Evolutionary conservation across 2,888 invertebrate species (phyloP).

Genomic region (Melangyna quadrimaculata): DNA sequence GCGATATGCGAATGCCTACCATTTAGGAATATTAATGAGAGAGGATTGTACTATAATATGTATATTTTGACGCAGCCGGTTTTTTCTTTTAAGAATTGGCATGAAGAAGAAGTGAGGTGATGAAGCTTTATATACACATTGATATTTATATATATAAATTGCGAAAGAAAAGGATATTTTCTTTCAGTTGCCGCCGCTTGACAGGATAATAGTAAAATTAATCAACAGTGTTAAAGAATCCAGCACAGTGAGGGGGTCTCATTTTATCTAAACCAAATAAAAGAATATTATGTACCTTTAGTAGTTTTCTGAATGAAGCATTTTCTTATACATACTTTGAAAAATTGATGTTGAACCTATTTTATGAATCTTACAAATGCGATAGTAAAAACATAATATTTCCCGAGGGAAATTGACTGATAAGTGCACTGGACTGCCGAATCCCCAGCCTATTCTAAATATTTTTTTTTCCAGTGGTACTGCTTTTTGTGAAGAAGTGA

Average conservation of each 20-base stretch:
- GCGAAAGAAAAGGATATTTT: neutral
- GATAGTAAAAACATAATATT: too few relatives aligned
- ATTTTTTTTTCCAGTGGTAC: too few relatives aligned
- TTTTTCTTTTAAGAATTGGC: neutral
- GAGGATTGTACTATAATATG: conserved; percentile 29
- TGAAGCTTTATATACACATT: conserved; percentile 31
- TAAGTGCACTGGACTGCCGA: too few relatives aligned
- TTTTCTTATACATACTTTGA: too few relatives aligned
- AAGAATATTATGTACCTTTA: neutral
- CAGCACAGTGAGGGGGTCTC: neutral
- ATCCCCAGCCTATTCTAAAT: too few relatives aligned
- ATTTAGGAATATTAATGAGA: conserved; percentile 69
- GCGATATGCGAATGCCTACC: conserved; percentile 70
- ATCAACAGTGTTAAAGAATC: neutral
- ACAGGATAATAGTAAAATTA: conserved; percentile 19
- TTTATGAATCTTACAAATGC: too few relatives aligned
- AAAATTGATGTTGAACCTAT: too few relatives aligned
- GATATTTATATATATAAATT: too few relatives aligned
- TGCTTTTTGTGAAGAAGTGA: too few relatives aligned
- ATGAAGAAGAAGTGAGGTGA: neutral
- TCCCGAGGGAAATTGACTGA: too few relatives aligned
- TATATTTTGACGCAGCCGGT: conserved; percentile 19
- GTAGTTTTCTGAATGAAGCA: neutral
- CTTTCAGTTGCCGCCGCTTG: neutral
- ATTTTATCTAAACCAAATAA: neutral